Conservation (phyloP, 2,797 vertebrate genomes). For the Fistularia tabacaria region DNA sequence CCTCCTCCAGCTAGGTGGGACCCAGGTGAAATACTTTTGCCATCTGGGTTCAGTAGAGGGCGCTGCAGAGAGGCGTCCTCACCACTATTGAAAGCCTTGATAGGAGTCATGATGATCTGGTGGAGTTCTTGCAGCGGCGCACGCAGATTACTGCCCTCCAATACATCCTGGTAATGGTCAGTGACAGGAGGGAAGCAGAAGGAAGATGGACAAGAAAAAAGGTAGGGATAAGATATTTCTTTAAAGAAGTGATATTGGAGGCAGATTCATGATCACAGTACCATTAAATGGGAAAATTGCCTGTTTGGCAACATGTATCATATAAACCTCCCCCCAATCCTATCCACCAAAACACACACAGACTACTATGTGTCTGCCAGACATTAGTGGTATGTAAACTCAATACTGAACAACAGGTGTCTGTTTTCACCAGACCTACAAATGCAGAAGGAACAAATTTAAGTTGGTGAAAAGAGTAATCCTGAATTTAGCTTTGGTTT, state of each 20-base stretch:
- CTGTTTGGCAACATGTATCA: too few species aligned
- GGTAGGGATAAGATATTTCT: background rate
- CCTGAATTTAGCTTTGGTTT: slow-evolving; percentile 59
- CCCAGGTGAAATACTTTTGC: slow-evolving; percentile 69
- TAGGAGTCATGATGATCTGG: slow-evolving; percentile 96
- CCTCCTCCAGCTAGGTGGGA: slow-evolving; percentile 83
- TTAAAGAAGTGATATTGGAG: background rate
- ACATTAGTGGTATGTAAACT: slow-evolving; percentile 43
- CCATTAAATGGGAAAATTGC: too few species aligned
- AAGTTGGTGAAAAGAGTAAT: slow-evolving; percentile 60
- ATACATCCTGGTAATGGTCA: slow-evolving; percentile 80
- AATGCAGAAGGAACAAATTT: slow-evolving; percentile 38
- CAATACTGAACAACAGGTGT: slow-evolving; percentile 60
- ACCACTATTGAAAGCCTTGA: slow-evolving; percentile 80
- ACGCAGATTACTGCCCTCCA: slow-evolving; percentile 91
- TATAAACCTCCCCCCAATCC: slow-evolving; percentile 1
- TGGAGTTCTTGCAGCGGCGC: slow-evolving; percentile 92
- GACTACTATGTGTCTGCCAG: background rate
- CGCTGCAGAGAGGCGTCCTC: slow-evolving; percentile 78
- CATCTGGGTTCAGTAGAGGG: slow-evolving; percentile 72
- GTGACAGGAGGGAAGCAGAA: background rate
- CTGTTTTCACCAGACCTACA: slow-evolving; percentile 37
- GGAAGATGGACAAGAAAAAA: background rate
- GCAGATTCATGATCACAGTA: too few species aligned
- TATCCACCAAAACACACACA: background rate